Conservation (phyloP, 2,113 vertebrate species). For the Ameiurus melas region DNA sequence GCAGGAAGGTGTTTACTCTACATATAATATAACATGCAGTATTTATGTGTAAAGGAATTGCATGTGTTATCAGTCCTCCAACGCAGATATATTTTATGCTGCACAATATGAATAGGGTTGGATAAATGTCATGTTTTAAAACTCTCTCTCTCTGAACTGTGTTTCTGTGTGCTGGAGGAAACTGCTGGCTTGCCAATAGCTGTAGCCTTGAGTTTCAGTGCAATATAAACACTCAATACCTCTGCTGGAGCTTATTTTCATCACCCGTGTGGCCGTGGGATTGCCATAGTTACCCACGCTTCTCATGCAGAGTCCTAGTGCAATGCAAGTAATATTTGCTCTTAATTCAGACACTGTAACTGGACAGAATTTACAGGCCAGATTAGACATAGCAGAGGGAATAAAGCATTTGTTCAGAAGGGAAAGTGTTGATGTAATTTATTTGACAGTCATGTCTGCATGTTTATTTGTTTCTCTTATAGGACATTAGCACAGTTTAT, state of each 20-base stretch:
- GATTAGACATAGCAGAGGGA: constrained; percentile 4
- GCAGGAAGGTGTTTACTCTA: constrained; percentile 6
- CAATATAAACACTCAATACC: constrained; percentile 66
- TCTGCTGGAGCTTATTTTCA: constrained; percentile 71
- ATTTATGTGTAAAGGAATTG: constrained; percentile 10
- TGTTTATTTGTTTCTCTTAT: constrained; percentile 43
- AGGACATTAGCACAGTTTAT: constrained; percentile 97
- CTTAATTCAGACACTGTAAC: constrained; percentile 48
- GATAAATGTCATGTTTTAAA: constrained; percentile 20
- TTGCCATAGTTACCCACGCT: constrained; percentile 68
- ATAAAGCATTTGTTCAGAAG: constrained; percentile 12
- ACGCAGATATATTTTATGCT: background rate
- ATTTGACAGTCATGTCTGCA: constrained; percentile 17
- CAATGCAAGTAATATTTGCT: constrained; percentile 51
- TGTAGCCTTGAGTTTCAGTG: constrained; percentile 65
- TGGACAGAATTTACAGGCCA: constrained; percentile 34
- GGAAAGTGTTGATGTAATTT: constrained; percentile 3
- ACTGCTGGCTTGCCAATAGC: constrained; percentile 44
- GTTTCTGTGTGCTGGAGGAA: constrained; percentile 10
- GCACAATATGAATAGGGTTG: constrained; percentile 13
- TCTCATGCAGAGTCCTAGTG: constrained; percentile 62
- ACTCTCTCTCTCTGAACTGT: constrained; percentile 14
- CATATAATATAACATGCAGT: constrained; percentile 13
- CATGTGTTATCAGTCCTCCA: background rate
- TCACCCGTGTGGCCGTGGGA: constrained; percentile 68